These are phyloP conservation scores for Hystrix cristata DNA, from an alignment of 2,113 vertebrate genomes.

Conservation along the genomic window DNA sequence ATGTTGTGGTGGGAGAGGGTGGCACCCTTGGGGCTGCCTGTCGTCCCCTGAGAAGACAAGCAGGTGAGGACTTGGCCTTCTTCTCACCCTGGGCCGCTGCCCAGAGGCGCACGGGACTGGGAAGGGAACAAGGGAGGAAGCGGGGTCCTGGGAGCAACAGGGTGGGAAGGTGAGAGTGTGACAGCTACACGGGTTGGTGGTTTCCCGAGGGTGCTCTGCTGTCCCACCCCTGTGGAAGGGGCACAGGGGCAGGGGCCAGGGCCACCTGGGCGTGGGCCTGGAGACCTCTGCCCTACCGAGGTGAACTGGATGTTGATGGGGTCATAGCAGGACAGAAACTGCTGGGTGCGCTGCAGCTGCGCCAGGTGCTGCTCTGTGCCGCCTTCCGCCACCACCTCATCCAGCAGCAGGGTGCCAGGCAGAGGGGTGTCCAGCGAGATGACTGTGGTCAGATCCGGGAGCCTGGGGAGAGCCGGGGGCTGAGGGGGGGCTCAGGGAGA, in stretches of 20 bases:
- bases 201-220: neutral
- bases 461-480: constrained; percentile 83
- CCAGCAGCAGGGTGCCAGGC: constrained; percentile 91
- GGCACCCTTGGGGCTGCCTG: constrained; percentile 95
- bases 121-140: neutral
- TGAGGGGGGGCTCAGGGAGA: neutral
- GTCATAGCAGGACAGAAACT: constrained; percentile 90
- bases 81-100: neutral
- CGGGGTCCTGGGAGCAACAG: neutral
- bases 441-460: constrained; percentile 93
- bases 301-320: constrained; percentile 98
- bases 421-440: constrained; percentile 91
- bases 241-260: neutral
- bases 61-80: neutral
- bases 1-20: constrained; percentile 96
- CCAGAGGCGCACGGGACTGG: neutral
- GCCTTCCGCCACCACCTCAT: constrained; percentile 93
- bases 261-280: neutral
- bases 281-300: constrained; percentile 89
- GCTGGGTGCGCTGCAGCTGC: constrained; percentile 89
- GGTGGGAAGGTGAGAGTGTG: neutral
- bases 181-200: neutral
- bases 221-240: neutral
- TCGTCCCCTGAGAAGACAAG: constrained; percentile 93
- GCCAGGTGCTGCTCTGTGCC: constrained; percentile 85